A percentile compares a stretch with the other conserved stretches of the same genome.
Conservation (phyloP, 2,888 invertebrate species). For the Schizotus pectinicornis region DNA sequence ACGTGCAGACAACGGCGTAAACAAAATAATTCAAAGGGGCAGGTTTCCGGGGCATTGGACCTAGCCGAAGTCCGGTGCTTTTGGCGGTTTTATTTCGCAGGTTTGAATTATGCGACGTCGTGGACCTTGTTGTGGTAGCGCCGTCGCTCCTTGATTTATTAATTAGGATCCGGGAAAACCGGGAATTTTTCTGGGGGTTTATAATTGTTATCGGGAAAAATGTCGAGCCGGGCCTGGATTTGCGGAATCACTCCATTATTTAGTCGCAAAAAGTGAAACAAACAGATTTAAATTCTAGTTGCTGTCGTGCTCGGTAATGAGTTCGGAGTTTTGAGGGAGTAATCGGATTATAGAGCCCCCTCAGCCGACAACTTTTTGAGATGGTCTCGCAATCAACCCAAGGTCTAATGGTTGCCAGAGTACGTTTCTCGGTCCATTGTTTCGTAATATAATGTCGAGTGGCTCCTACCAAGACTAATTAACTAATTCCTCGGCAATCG, state of each 20-base stretch:
- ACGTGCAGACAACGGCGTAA: conserved; percentile 18
- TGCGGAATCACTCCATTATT: too few relatives aligned
- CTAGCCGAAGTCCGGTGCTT: too few relatives aligned
- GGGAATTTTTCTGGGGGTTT: conserved; percentile 2
- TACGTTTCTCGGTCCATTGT: conserved; percentile 11
- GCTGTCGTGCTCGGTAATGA: too few relatives aligned
- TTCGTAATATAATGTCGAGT: conserved; percentile 16
- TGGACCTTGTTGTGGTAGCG: neutral
- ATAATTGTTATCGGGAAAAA: conserved; percentile 2
- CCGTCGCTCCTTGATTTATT: conserved; percentile 1
- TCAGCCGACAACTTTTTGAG: too few relatives aligned
- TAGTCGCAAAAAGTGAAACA: too few relatives aligned
- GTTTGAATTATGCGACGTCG: too few relatives aligned
- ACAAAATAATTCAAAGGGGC: conserved; percentile 28
- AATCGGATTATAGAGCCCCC: too few relatives aligned
- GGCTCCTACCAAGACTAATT: conserved; percentile 18
- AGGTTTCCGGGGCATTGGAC: too few relatives aligned
- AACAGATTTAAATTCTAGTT: too few relatives aligned
- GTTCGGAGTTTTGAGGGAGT: too few relatives aligned
- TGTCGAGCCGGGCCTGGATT: neutral
- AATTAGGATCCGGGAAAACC: neutral
- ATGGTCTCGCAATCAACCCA: conserved; percentile 6
- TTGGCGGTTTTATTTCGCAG: too few relatives aligned
- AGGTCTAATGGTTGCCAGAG: conserved; percentile 7
- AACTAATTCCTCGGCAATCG: conserved; percentile 27